phyloP scores from a whole-genome alignment of 1,140 invertebrate species.

The Saccostrea cuccullata region DNA sequence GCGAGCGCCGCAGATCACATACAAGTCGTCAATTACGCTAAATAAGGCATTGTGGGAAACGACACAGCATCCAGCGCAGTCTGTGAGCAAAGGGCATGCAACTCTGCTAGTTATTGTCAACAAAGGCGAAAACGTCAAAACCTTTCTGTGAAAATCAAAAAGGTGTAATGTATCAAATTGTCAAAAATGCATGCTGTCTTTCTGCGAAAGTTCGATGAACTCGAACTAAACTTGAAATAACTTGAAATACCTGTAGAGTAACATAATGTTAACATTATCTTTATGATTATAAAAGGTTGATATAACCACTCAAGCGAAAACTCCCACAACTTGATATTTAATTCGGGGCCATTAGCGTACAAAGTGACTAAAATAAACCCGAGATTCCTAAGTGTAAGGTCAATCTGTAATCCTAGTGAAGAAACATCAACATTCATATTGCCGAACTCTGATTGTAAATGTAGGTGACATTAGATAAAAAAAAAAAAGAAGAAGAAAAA shows the following conservation, averaged over 20 bases:
- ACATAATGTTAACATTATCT: neutral
- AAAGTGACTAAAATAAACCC: neutral
- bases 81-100: constrained; percentile 29
- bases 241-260: neutral
- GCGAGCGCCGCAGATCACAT: constrained; percentile 7
- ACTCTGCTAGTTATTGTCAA: constrained; percentile 2
- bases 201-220: constrained; percentile 12
- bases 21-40: constrained; percentile 37
- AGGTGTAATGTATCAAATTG: neutral
- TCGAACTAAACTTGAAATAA: neutral
- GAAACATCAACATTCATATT: too few relatives aligned
- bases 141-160: neutral
- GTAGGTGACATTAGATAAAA: too few relatives aligned
- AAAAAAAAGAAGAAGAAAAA: too few relatives aligned
- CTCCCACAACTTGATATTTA: constrained; percentile 28
- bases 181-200: neutral
- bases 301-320: neutral
- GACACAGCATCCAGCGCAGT: constrained; percentile 32
- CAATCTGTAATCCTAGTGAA: neutral
- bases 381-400: neutral
- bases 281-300: neutral
- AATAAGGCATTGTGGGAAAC: constrained; percentile 37
- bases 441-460: neutral
- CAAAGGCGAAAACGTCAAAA: constrained; percentile 30
- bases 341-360: constrained; percentile 3